Percentiles rank a stretch among this genome's conserved stretches.
Conservation (phyloP, 2,113 vertebrate genomes). For the Semicossyphus pulcher region DNA sequence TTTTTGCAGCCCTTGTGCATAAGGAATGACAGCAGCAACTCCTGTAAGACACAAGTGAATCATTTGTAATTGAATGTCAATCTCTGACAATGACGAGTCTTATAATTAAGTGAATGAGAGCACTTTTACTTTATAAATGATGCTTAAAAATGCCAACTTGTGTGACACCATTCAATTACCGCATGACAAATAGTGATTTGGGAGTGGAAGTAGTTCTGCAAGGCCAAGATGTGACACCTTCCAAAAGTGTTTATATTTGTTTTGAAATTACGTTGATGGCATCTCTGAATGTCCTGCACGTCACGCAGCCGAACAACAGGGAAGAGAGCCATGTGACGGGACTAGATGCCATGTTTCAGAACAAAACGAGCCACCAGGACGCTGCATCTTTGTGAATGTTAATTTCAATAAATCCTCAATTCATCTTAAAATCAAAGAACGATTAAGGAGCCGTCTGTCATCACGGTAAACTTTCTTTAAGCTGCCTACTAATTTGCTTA, state of each 20-base stretch:
- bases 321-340: background rate
- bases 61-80: background rate
- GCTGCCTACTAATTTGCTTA: constrained; percentile 46
- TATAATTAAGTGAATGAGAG: background rate
- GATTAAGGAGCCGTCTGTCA: constrained; percentile 32
- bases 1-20: background rate
- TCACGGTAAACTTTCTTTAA: constrained; percentile 14
- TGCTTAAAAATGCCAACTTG: background rate
- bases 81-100: background rate
- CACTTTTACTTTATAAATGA: background rate
- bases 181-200: background rate
- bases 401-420: constrained; percentile 14
- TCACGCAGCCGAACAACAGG: background rate
- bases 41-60: background rate
- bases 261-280: background rate
- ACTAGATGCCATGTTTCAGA: background rate
- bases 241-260: background rate
- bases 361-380: background rate
- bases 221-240: background rate
- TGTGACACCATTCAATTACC: background rate
- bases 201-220: background rate
- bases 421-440: constrained; percentile 17
- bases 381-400: constrained; percentile 1
- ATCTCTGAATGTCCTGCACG: background rate
- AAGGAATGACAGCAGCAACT: too few relatives aligned